Evolutionary conservation across 2,888 invertebrate genomes (phyloP), one percentile per base, ranked within the genome.

Genomic region (Andrena fulva): DNA sequence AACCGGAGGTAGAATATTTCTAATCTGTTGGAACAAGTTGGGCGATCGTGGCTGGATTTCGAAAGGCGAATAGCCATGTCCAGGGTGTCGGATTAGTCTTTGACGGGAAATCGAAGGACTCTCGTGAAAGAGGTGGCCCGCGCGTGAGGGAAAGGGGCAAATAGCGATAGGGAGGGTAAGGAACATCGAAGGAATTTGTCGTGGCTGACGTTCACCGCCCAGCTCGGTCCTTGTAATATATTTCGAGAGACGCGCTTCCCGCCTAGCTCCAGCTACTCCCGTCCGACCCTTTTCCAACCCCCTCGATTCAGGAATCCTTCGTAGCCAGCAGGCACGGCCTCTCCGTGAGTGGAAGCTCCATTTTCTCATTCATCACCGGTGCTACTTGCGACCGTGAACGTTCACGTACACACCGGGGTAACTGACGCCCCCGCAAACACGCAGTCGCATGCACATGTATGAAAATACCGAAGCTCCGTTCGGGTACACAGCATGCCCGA

Each of bases 111-210:
- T 66, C 27, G 77, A 77, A 59, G 2, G 29, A 24, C 24, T 10
- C 16, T 50, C 2, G 12, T 12, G 35, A 71, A 63, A 56, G 42
- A 64, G 52, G 31, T 4, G 16, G 48, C 8, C n/a, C 10, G 27
- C 2, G 0, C 0, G 4, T 1, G 2, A 8, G 12, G 16, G n/a
- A 52, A 24, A 12, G 56, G 56, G 33, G 35, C 60, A 68, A 62
- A 60, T 48, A 20, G n/a, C 35, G 62, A 20, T 50, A 35, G 27
- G 27, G 59, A 27, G 42, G 60, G 75, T 7, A 35, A 77, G 64
- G 69, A 73, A 63, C 60, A 54, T 74, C 77, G 82, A 82, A 82
- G 82, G 63, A 85, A 85, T 85, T 85, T 85, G 85, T 85, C 85
- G 74, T 24, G 27, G 74, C 27, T 70, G 85, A 85, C 66, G 77